Percentiles rank a stretch among this genome's conserved stretches.
Conservation (phyloP, 1,140 invertebrate species). For the Macrocentrus cingulum region DNA sequence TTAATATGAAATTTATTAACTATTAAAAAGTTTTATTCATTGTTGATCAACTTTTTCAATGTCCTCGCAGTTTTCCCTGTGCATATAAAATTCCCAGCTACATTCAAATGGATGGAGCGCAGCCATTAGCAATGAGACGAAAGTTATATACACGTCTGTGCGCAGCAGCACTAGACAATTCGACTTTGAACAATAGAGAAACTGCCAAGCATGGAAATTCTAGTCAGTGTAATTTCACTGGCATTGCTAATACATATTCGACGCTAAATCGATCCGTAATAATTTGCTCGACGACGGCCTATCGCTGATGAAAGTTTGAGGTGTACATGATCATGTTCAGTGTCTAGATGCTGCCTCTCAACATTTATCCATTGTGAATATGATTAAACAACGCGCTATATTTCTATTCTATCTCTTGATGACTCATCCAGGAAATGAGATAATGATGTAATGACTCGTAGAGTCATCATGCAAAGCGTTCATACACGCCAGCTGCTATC, state of each 20-base stretch:
- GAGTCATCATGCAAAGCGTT: conserved; percentile 12
- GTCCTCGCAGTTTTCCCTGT: background rate
- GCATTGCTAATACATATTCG: background rate
- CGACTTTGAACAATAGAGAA: conserved; percentile 18
- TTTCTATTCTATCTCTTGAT: conserved; percentile 2
- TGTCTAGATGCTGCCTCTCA: too few species aligned
- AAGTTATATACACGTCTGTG: conserved; percentile 1
- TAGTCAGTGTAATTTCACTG: conserved; percentile 16
- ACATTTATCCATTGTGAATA: conserved; percentile 13
- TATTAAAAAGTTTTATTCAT: too few species aligned
- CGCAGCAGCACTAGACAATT: background rate
- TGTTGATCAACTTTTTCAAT: background rate
- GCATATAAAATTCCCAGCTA: conserved; percentile 8
- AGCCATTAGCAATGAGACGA: conserved; percentile 14
- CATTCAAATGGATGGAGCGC: too few species aligned
- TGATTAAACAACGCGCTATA: conserved; percentile 1
- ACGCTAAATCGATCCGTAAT: conserved; percentile 27
- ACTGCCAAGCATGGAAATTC: conserved; percentile 17
- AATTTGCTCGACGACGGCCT: conserved; percentile 19
- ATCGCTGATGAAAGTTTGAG: conserved; percentile 16
- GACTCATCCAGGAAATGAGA: conserved; percentile 33
- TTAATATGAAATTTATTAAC: too few species aligned
- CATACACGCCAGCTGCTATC: conserved; percentile 4
- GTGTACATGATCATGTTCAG: conserved; percentile 7
- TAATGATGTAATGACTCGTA: conserved; percentile 28